A percentile compares a stretch with the other conserved stretches of the same genome.
Conservation (phyloP, 2,797 vertebrate genomes). For the Myioborus miniatus region DNA sequence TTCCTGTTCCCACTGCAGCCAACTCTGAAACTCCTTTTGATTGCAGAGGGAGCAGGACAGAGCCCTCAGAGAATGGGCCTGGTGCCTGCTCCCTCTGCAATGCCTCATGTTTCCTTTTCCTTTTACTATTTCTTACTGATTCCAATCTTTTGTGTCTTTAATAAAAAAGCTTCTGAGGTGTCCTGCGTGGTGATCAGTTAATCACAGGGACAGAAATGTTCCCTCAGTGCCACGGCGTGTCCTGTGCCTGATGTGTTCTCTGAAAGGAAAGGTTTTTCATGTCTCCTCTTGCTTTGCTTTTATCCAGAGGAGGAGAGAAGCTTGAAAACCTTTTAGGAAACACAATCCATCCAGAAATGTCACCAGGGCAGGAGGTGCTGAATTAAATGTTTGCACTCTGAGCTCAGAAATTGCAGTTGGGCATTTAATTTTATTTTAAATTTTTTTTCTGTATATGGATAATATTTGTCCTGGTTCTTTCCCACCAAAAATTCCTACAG, state of each 20-base stretch:
- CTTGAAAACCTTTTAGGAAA: neutral
- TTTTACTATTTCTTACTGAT: neutral
- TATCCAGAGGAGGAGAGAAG: neutral
- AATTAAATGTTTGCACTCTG: neutral
- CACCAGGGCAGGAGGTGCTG: neutral
- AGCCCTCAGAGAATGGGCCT: conserved; percentile 10
- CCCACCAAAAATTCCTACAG: neutral
- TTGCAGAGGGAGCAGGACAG: conserved; percentile 40
- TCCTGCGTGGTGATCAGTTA: neutral
- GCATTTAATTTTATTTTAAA: neutral
- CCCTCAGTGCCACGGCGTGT: neutral
- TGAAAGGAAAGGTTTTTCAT: neutral
- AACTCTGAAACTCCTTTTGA: conserved; percentile 49
- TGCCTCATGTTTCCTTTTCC: neutral
- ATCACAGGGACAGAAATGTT: neutral
- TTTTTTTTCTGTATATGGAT: neutral
- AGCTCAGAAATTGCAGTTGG: neutral
- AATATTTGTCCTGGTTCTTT: neutral
- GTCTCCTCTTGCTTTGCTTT: neutral
- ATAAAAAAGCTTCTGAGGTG: neutral
- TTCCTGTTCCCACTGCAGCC: conserved; percentile 55
- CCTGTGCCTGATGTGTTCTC: neutral
- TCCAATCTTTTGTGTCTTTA: neutral
- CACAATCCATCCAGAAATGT: neutral
- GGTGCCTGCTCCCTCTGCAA: conserved; percentile 20